Conservation (phyloP, 2,888 invertebrate species). For the Elgonia sp. region DNA sequence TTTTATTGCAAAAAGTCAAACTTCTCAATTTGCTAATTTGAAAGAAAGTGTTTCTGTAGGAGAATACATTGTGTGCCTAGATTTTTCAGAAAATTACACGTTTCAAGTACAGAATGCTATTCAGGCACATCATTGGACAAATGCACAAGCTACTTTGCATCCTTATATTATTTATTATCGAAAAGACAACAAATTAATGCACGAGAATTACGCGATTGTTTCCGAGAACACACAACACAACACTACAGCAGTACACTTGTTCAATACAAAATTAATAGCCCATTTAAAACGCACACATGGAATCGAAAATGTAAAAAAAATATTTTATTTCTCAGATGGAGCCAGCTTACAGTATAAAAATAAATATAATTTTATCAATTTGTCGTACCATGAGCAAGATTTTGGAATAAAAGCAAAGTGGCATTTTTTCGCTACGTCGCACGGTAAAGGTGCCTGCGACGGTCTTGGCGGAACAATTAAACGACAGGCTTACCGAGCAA, state of each 20-base stretch:
- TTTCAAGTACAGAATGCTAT: constrained; percentile 29
- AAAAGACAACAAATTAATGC: background rate
- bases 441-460: constrained; percentile 18
- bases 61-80: constrained; percentile 32
- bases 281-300: background rate
- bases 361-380: constrained; percentile 10
- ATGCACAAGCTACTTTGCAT: constrained; percentile 1
- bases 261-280: background rate
- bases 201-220: background rate
- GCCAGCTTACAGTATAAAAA: background rate
- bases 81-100: constrained; percentile 40
- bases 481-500: background rate
- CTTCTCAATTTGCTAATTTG: background rate
- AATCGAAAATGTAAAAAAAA: background rate
- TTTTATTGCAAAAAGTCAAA: constrained; percentile 11
- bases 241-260: background rate
- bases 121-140: constrained; percentile 36
- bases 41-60: constrained; percentile 12
- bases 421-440: background rate
- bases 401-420: background rate
- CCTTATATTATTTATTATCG: no score
- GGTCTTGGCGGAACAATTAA: constrained; percentile 10
- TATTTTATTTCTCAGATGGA: constrained; percentile 3
- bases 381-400: background rate
- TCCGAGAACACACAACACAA: background rate